Base-by-base conservation (phyloP, 1,140 invertebrate species). In the Ridgeia piscesae region DNA sequence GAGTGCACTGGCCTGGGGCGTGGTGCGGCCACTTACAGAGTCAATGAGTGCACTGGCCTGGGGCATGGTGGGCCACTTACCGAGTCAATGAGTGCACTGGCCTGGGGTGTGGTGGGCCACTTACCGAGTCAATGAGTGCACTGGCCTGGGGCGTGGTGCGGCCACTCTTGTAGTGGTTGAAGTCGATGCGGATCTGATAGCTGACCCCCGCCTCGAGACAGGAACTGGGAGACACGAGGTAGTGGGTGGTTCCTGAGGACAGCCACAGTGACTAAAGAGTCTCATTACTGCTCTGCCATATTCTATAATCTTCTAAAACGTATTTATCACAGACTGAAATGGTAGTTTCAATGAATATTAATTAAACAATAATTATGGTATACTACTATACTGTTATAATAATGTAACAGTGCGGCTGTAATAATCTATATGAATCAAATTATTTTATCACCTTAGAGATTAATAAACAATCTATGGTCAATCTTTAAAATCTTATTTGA, bases 111-210 rank as follows among this genome's bases (percentile, higher is more conserved):
- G n/a, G n/a, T n/a, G n/a, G n/a, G 33, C n/a, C 48, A 88, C 33
- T 92, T 96, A 98, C 98, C 33, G 99, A 99, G 96, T 99, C 99
- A 92, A 99, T 98, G 33, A 99, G 96, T 93, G 99, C 97, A 1
- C 98, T 98, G 1, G 98, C 98, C 34, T 97, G 97, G 33, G 98
- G 97, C 89, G 96, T 96, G 92, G 96, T 96, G 92, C 97, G 97
- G 94, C 97, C 97, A 93, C 97, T 97, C 93, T 97, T 94, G 93
- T 95, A 96, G 6, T 93, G 42, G 91, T 93, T 97, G 95, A 99
- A 98, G 92, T 98, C 97, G 34, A 99, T 95, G 35, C 97, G 96
- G 58, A 99, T 97, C 95, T 97, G 98, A 95, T 99, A 99, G n/a
- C 96, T 96, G 95, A 98, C 98, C 1, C 97, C 97, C 88, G 97